Base-by-base conservation (phyloP, 2,113 vertebrate species). In the Chlorodrepanis virens region DNA sequence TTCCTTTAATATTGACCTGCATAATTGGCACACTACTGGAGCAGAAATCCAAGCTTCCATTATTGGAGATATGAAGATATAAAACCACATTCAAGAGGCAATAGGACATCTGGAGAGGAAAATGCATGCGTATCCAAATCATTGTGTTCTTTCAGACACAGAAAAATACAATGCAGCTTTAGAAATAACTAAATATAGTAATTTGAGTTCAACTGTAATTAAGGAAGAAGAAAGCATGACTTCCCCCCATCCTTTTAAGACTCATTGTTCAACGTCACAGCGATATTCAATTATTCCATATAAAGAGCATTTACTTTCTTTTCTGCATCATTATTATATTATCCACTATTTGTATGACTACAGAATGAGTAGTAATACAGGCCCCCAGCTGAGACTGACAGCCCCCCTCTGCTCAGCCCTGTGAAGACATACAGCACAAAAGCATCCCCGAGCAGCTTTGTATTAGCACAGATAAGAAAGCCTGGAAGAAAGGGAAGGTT, bases 291-390 rank as follows among this genome's bases (percentile, higher is more conserved):
- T 97, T 96, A 96, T 92, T 90, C 93, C 96, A 97, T 83, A 96
- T 90, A 95, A 97, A 97, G 80, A 92, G 88, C 94, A 96, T 97
- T 95, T 97, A 93, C 92, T 97, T 95, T 95, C 92, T 92, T 96
- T 96, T 96, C 94, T 92, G 90, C 94, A 70, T 97, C 92, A 94
- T 96, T 96, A 96, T 96, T 96, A 83, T 94, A 95, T 96, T 96
- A 96, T 92, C 92, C 76, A 84, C 95, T 96, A 96, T 96, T 97
- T 96, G 92, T 96, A 84, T 90, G 92, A 92, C 93, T 92, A 75
- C 86, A 94, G 96, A 94, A 94, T 92, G 93, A 94, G 80, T 31
- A 71, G 95, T 89, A 96, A 94, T 90, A 95, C 88, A 95, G 93
- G 95, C 94, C 88, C 83, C 93, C 96, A 93, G 90, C 94, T 90